Evolutionary conservation across 2,113 vertebrate genomes (phyloP), one percentile per base, ranked within the genome.

Genomic region (Heterotis niloticus): DNA sequence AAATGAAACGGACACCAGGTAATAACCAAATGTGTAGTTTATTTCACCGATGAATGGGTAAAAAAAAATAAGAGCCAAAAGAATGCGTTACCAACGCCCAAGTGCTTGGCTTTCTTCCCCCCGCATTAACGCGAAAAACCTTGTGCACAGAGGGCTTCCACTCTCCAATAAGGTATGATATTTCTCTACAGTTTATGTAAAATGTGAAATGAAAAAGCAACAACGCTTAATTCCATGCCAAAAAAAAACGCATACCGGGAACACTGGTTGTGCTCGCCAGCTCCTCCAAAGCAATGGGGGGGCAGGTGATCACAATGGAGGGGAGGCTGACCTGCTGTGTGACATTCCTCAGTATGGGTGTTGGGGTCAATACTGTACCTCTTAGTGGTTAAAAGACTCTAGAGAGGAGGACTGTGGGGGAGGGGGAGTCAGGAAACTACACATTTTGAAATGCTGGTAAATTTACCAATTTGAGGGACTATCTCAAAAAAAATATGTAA

Each of bases 71-170:
- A 44, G 7, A 44, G 7, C 34, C 10, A 71, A n/a, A 18, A 51
- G n/a, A 1, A 23, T 10, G 23, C 12, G 26, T 59, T 44, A 7
- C 34, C 34, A 44, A 44, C 7, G 34, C 34, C 34, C 34, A 44
- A 44, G 7, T 64, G 29, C 51, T 44, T 18, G 60, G 26, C 24
- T 23, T 29, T 74, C 7, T 44, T 44, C 34, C 34, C 52, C 52
- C 16, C 20, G 18, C 51, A 77, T 67, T 73, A 64, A 75, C 62
- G 66, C 75, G 67, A 74, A 81, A 51, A 62, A 64, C 26, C 64
- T 68, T 75, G 17, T 20, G 73, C 54, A 56, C n/a, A 68, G 1
- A 52, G 34, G 16, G 52, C 75, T 62, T 51, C 80, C 76, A 17
- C 29, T 70, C 75, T 54, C 73, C 18, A 20, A 29, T 67, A 52